Evolutionary conservation across 2,888 invertebrate genomes (phyloP).

Genomic region (Epistrophe eligans): DNA sequence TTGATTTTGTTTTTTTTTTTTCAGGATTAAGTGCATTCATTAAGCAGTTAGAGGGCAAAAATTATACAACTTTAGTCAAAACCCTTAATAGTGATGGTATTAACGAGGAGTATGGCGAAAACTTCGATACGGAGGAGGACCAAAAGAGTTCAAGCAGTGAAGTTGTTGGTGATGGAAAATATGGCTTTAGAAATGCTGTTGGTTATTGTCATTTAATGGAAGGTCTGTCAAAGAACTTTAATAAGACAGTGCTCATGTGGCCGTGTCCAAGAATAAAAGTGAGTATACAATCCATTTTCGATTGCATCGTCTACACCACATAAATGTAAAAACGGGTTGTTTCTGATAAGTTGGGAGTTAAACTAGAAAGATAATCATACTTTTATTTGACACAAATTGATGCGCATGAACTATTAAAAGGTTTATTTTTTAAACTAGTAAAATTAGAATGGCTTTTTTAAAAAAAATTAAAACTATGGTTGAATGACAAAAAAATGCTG

Average conservation of each 20-base stretch:
- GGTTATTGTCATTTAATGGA: conserved; percentile 82
- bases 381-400: not conserved
- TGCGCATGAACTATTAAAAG: not conserved
- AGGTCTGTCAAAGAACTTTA: conserved; percentile 81
- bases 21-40: conserved; percentile 83
- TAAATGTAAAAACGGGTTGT: not conserved
- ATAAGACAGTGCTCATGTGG: conserved; percentile 83
- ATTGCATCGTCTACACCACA: not conserved
- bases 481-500: too few relatives aligned
- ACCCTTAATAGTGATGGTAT: conserved; percentile 81
- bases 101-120: conserved; percentile 78
- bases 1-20: conserved; percentile 57
- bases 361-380: not conserved
- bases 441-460: too few relatives aligned
- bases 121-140: conserved; percentile 37
- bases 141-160: conserved; percentile 45
- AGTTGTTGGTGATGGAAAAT: conserved; percentile 32
- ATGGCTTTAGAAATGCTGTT: conserved; percentile 63
- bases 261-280: conserved; percentile 84
- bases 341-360: not conserved
- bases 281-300: conserved; percentile 77
- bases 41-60: conserved; percentile 82
- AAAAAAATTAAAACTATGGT: too few relatives aligned
- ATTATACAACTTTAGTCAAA: conserved; percentile 83
- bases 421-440: not conserved